These are phyloP conservation scores for Argynnis bischoffii DNA, from an alignment of 2,888 invertebrate species.

Conservation along the genomic window DNA sequence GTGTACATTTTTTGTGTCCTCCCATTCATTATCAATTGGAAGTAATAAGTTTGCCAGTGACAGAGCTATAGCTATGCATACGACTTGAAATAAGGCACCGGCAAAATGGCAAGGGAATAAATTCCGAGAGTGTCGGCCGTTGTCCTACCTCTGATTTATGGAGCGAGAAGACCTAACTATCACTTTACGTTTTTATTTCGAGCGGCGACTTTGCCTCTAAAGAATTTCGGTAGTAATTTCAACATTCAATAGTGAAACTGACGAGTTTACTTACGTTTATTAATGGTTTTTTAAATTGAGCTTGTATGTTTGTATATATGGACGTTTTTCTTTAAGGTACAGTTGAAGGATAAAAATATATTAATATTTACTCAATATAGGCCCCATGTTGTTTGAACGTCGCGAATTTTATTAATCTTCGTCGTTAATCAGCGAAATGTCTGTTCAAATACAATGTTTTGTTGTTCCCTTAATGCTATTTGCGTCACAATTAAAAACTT, in stretches of 20 bases:
- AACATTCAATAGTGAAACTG: slow-evolving; percentile 47
- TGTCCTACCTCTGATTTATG: slow-evolving; percentile 71
- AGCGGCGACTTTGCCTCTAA: slow-evolving; percentile 59
- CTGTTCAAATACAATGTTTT: slow-evolving; percentile 25
- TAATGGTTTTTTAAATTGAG: slow-evolving; percentile 16
- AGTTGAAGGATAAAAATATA: not conserved
- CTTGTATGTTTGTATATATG: not conserved
- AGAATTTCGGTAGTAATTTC: slow-evolving; percentile 59
- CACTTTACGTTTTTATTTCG: slow-evolving; percentile 62
- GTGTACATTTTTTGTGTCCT: slow-evolving; percentile 37
- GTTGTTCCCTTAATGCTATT: slow-evolving; percentile 29
- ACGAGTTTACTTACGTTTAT: slow-evolving; percentile 36
- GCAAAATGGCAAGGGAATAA: slow-evolving; percentile 60
- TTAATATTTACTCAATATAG: not conserved
- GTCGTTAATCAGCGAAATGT: slow-evolving; percentile 31
- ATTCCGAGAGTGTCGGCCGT: slow-evolving; percentile 70
- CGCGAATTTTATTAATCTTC: slow-evolving; percentile 10
- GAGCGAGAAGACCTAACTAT: slow-evolving; percentile 64
- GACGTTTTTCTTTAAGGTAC: not conserved
- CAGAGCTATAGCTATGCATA: slow-evolving; percentile 44
- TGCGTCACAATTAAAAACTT: slow-evolving; percentile 39
- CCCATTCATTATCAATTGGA: slow-evolving; percentile 46
- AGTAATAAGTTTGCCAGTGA: slow-evolving; percentile 47
- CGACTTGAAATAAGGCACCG: slow-evolving; percentile 50
- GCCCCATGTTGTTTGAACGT: not conserved